Base-by-base conservation (phyloP, 2,797 vertebrate genomes). In the Pseudochaenichthys georgianus region DNA sequence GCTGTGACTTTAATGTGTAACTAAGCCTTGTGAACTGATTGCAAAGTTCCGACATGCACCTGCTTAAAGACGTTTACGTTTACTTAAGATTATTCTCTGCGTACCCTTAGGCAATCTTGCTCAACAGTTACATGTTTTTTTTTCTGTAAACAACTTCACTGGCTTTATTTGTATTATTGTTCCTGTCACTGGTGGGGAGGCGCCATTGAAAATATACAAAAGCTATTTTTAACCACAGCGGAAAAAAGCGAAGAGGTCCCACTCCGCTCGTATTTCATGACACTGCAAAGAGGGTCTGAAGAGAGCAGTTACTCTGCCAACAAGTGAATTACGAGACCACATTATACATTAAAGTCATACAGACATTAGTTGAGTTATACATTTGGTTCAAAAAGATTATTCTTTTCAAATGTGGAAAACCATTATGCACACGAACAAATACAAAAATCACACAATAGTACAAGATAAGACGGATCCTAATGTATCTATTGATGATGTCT, bases 151-250 rank as follows among this genome's bases (percentile, higher is more conserved):
- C 11, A 5, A 3, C 12, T 31, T 52, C 6, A 3, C 4, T 64
- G 11, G 0, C 3, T 38, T 60, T 63, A 13, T 74, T 53, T 16
- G 69, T 68, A 10, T 69, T 60, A 23, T 82, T 47, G 34, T 13
- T 77, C 48, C 50, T 7, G 53, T 64, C 50, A n/a, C 55, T 23
- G 52, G 48, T 11, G 4, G 51, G 7, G 2, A 45, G 15, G 51
- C 13, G 41, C 46, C 54, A 50, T 54, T 58, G 70, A 77, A 58
- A 73, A 71, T 12, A 73, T 2, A 47, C 17, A n/a, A 5, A 1
- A 17, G 47, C 82, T 90, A 89, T 90, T 90, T 92, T 80, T 89
- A 90, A 58, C 64, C 67, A 70, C 65, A 46, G 13, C 2, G 0
- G 1, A 1, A 0, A 9, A 71, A 70, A 58, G 0, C 1, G 0